A percentile compares a stretch with the other conserved stretches of the same genome.
phyloP scores from a whole-genome alignment of 2,797 vertebrate genomes.

The Chloroceryle amazona region DNA sequence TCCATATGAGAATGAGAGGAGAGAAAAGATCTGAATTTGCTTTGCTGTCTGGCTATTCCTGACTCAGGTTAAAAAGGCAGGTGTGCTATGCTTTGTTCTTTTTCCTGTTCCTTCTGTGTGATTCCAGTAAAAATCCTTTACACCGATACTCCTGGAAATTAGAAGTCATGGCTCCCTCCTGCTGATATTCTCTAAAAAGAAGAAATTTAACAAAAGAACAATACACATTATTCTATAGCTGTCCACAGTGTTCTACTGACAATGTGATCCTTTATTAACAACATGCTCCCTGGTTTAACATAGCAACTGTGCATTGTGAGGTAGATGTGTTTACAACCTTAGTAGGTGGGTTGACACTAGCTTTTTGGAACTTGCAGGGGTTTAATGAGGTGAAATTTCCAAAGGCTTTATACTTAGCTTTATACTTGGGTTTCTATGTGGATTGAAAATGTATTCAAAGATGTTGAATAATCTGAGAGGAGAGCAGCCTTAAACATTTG shows the following conservation, averaged over 20 bases:
- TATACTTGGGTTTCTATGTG: neutral
- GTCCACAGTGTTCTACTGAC: neutral
- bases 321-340: neutral
- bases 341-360: neutral
- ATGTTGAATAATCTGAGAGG: constrained; percentile 6
- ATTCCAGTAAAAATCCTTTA: neutral
- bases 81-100: neutral
- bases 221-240: neutral
- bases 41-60: neutral
- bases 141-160: neutral
- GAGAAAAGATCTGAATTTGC: neutral
- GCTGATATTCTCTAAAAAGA: neutral
- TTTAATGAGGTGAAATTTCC: constrained; percentile 26
- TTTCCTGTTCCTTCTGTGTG: neutral
- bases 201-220: neutral
- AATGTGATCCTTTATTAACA: neutral
- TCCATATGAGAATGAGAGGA: neutral
- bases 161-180: neutral
- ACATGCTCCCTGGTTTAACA: neutral
- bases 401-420: neutral
- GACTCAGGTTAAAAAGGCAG: neutral
- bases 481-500: neutral
- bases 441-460: neutral
- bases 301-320: neutral
- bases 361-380: neutral